phyloP scores from a whole-genome alignment of 2,113 vertebrate species.

The Scomber colias region DNA sequence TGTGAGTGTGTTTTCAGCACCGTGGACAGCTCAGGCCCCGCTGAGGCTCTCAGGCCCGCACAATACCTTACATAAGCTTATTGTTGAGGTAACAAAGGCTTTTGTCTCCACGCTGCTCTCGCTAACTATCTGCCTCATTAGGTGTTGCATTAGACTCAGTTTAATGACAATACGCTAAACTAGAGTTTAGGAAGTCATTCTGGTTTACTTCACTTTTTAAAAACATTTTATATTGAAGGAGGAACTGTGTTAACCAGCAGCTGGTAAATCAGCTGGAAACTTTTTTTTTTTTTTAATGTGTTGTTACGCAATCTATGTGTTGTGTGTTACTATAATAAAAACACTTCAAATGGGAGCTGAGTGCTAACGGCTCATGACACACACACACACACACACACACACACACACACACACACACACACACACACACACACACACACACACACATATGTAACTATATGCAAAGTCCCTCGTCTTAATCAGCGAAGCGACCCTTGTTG shows the following conservation, averaged over 20 bases:
- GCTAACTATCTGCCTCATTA: conserved; percentile 21
- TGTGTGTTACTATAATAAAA: neutral
- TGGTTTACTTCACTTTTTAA: neutral
- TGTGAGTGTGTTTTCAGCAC: conserved; percentile 66
- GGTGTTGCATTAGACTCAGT: neutral
- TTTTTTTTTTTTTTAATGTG: conserved; percentile 71
- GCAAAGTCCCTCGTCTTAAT: too few relatives aligned
- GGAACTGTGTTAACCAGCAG: conserved; percentile 31
- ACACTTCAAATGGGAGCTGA: too few relatives aligned
- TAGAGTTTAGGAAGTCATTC: neutral
- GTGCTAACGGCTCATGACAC: too few relatives aligned
- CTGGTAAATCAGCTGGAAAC: conserved; percentile 69
- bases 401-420: too few relatives aligned
- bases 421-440: too few relatives aligned
- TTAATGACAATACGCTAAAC: conserved; percentile 13
- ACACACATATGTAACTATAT: too few relatives aligned
- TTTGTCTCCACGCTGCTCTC: conserved; percentile 20
- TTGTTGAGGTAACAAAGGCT: conserved; percentile 57
- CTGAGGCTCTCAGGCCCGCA: neutral
- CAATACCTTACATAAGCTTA: conserved; percentile 1
- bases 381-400: too few relatives aligned
- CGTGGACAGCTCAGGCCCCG: conserved; percentile 71
- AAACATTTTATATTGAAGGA: neutral
- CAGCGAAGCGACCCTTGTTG: too few relatives aligned
- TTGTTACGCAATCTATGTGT: conserved; percentile 65